phyloP scores from a whole-genome alignment of 1,140 invertebrate species.

The Daktulosphaira vitifoliae region DNA sequence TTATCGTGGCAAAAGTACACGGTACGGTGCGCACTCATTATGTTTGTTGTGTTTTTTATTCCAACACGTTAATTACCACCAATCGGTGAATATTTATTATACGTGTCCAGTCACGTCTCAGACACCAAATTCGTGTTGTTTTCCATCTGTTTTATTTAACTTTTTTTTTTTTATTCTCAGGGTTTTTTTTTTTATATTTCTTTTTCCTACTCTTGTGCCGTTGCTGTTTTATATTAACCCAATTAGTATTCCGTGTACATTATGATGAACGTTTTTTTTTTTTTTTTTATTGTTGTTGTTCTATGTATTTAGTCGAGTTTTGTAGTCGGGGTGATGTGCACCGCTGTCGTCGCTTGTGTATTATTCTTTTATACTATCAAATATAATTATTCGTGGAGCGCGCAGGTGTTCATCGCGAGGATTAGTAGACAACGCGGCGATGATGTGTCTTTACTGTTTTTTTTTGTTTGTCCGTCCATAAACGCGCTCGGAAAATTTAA shows the following conservation, averaged over 20 bases:
- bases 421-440: slow-evolving; percentile 9
- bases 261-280: slow-evolving; percentile 7
- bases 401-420: slow-evolving; percentile 20
- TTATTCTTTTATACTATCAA: slow-evolving; percentile 17
- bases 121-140: not conserved
- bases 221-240: slow-evolving; percentile 14
- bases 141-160: not conserved
- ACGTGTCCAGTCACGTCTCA: slow-evolving; percentile 1
- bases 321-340: slow-evolving; percentile 3
- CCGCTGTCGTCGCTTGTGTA: slow-evolving; percentile 14
- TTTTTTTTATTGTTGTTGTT: slow-evolving; percentile 19
- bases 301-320: slow-evolving; percentile 7
- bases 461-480: slow-evolving; percentile 15
- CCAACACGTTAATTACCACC: not conserved
- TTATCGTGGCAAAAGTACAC: no score
- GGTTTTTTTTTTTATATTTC: not conserved
- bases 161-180: not conserved
- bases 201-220: not conserved
- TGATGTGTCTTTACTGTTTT: slow-evolving; percentile 30
- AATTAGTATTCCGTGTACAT: slow-evolving; percentile 27
- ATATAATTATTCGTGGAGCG: slow-evolving; percentile 26
- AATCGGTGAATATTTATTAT: no score
- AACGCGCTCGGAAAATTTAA: slow-evolving; percentile 25
- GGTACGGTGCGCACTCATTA: no score
- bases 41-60: not conserved